These are phyloP conservation scores for Ciconia nigra DNA, from an alignment of 2,797 vertebrate genomes.

Conservation along the genomic window DNA sequence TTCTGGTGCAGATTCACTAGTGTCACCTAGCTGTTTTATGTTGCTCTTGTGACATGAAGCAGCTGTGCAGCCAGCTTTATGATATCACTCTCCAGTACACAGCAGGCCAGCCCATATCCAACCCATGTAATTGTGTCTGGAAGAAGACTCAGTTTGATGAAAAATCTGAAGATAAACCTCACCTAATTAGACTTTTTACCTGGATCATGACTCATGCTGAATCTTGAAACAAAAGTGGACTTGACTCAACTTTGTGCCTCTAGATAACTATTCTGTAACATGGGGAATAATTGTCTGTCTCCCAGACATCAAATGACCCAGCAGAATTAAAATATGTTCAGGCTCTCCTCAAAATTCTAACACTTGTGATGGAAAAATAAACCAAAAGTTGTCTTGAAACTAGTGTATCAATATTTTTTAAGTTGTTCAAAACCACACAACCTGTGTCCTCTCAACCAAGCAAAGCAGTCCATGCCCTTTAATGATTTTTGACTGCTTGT, in stretches of 20 bases:
- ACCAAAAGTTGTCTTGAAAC: neutral
- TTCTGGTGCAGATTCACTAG: neutral
- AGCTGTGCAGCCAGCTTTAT: neutral
- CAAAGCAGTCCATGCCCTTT: conserved; percentile 18
- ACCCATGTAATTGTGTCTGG: neutral
- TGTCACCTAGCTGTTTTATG: neutral
- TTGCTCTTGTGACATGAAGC: neutral
- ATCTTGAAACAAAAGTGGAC: neutral
- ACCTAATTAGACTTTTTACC: neutral
- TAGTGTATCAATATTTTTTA: neutral
- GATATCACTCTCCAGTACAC: neutral
- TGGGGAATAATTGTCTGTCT: neutral
- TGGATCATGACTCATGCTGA: neutral
- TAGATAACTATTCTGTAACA: neutral
- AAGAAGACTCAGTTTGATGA: neutral
- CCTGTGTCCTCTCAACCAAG: neutral
- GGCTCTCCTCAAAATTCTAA: neutral
- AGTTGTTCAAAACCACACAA: neutral
- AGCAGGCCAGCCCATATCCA: neutral
- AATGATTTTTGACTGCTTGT: conserved; percentile 38
- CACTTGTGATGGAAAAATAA: neutral
- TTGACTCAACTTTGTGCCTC: neutral
- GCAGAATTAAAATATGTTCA: neutral
- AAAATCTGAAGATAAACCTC: neutral
- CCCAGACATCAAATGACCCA: neutral